These are phyloP conservation scores for Myotis yumanensis DNA, from an alignment of 2,113 vertebrate genomes.

Conservation along the genomic window DNA sequence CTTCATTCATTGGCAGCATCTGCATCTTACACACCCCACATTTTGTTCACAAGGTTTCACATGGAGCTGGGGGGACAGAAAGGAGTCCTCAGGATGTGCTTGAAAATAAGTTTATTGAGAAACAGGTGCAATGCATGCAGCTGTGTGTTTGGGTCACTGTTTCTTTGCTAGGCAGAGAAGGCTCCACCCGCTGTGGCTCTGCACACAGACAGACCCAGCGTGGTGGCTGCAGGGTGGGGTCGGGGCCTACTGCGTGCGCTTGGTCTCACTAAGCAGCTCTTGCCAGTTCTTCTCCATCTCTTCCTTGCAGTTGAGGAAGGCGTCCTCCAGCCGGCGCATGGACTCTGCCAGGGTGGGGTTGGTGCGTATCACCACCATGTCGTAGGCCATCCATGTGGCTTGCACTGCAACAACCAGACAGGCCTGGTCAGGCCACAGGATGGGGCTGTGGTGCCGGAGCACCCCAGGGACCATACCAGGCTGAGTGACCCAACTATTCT, in stretches of 20 bases:
- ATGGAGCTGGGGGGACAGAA: neutral
- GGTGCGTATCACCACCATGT: slow-evolving; percentile 86
- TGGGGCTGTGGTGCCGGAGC: neutral
- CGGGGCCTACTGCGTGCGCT: slow-evolving; percentile 25
- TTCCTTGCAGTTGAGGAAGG: slow-evolving; percentile 84
- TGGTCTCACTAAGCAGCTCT: slow-evolving; percentile 72
- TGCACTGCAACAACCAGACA: slow-evolving; percentile 84
- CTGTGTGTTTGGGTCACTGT: neutral
- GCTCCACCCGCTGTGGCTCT: neutral
- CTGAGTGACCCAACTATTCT: neutral
- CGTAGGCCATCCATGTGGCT: slow-evolving; percentile 88
- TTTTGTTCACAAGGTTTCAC: neutral
- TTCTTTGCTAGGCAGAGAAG: neutral
- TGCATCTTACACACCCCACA: neutral
- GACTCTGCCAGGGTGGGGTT: slow-evolving; percentile 82
- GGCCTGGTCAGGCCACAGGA: neutral
- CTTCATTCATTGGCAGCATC: neutral
- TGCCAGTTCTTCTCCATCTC: slow-evolving; percentile 83
- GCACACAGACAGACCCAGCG: neutral
- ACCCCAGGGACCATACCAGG: fast-evolving
- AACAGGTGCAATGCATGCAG: neutral
- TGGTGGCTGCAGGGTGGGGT: neutral
- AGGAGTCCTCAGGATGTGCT: neutral
- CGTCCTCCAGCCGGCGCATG: slow-evolving; percentile 82
- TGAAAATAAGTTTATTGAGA: slow-evolving; percentile 72